phyloP scores from a whole-genome alignment of 2,888 invertebrate genomes.

The Cephus rjabovi region DNA sequence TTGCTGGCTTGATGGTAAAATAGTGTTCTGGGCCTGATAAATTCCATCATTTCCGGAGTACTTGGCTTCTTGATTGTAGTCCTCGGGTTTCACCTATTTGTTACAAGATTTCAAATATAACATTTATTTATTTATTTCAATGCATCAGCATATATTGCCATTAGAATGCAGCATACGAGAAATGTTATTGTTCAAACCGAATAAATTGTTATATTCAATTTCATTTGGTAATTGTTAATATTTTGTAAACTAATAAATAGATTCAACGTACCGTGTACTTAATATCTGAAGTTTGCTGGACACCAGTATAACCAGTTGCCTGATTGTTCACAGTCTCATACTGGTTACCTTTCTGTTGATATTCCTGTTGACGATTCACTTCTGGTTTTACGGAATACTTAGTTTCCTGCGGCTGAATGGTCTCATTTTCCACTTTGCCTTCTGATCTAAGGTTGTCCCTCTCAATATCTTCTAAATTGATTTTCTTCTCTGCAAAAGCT shows the following conservation, averaged over 20 bases:
- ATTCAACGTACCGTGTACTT: slow-evolving; percentile 28
- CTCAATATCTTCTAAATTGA: slow-evolving; percentile 81
- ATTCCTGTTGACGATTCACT: slow-evolving; percentile 28
- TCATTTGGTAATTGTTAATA: background rate
- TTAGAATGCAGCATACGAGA: background rate
- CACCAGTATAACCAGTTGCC: slow-evolving; percentile 28
- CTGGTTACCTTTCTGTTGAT: slow-evolving; percentile 37
- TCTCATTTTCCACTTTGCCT: slow-evolving; percentile 61
- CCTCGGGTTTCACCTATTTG: slow-evolving; percentile 30
- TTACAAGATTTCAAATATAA: background rate
- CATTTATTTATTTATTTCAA: background rate
- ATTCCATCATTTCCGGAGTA: slow-evolving; percentile 40
- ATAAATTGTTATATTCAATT: background rate
- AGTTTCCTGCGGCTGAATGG: slow-evolving; percentile 31
- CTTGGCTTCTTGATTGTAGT: slow-evolving; percentile 39
- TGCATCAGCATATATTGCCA: background rate
- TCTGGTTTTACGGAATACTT: slow-evolving; percentile 45
- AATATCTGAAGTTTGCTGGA: slow-evolving; percentile 30
- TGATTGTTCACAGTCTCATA: slow-evolving; percentile 36
- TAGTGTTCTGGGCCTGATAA: slow-evolving; percentile 33
- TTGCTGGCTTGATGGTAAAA: slow-evolving; percentile 26
- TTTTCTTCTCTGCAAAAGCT: slow-evolving; percentile 71
- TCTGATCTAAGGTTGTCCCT: slow-evolving; percentile 76
- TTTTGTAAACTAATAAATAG: background rate
- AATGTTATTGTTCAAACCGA: background rate